A percentile compares a stretch with the other conserved stretches of the same genome.
These are phyloP conservation scores for Mormyrus lacerda DNA, from an alignment of 2,113 vertebrate species.

Conservation along the genomic window DNA sequence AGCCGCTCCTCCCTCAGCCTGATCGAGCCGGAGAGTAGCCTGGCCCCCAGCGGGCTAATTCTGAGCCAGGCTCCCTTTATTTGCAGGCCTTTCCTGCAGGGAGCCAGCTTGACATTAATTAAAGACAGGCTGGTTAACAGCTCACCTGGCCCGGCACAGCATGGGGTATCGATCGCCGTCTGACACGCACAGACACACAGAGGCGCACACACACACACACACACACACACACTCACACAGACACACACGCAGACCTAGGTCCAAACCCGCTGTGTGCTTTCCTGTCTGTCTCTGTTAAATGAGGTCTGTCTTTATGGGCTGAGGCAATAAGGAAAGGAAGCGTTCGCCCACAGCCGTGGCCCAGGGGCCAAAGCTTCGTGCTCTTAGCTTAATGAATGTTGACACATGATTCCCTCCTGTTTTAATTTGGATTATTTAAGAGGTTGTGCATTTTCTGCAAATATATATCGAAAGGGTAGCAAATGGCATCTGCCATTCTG, in stretches of 20 bases:
- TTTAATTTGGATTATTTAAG: background rate
- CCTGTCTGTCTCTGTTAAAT: conserved; percentile 41
- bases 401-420: background rate
- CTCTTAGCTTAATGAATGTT: background rate
- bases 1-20: conserved; percentile 25
- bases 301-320: conserved; percentile 43
- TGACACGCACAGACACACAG: conserved; percentile 12
- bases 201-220: background rate
- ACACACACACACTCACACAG: background rate
- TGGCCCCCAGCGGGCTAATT: conserved; percentile 57
- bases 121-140: conserved; percentile 52
- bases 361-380: background rate
- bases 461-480: background rate
- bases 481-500: background rate
- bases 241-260: conserved; percentile 2
- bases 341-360: background rate
- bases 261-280: background rate
- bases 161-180: conserved; percentile 34
- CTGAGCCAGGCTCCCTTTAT: conserved; percentile 43
- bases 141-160: conserved; percentile 44
- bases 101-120: conserved; percentile 37
- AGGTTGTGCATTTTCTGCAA: background rate
- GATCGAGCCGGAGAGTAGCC: conserved; percentile 39
- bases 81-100: conserved; percentile 40
- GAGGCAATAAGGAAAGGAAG: conserved; percentile 44